Conservation (phyloP, 2,113 vertebrate species). For the Marcusenius ussheri region DNA sequence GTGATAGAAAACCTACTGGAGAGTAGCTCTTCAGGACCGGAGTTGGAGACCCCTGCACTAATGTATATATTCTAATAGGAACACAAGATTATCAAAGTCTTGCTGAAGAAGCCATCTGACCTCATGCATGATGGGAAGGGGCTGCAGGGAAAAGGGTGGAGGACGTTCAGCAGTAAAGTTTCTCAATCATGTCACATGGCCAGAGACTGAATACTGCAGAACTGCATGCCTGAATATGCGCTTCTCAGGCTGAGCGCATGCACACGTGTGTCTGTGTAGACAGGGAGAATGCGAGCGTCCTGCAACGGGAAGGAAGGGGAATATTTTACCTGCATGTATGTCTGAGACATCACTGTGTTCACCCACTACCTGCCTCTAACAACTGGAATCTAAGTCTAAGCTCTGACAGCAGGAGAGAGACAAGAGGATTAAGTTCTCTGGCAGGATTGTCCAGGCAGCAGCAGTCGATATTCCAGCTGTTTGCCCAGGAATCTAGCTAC, state of each 20-base stretch:
- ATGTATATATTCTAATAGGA: background rate
- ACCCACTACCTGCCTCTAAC: background rate
- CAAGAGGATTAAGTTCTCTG: conserved; percentile 1
- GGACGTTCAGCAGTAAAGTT: background rate
- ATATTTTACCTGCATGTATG: background rate
- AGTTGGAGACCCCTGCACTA: no score
- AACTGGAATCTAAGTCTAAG: background rate
- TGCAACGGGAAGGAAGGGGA: background rate
- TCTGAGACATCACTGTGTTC: background rate
- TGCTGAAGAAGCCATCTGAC: background rate
- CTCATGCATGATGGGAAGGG: background rate
- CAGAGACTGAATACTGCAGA: background rate
- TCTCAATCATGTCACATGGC: background rate
- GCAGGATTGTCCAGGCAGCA: background rate
- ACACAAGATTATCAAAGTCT: background rate
- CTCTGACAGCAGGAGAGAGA: background rate
- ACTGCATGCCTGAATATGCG: background rate
- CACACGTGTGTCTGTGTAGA: background rate
- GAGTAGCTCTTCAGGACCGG: no score
- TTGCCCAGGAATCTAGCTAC: conserved; percentile 6
- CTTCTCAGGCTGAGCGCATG: background rate
- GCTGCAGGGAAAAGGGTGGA: background rate
- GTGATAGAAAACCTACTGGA: no score
- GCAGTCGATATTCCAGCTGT: background rate
- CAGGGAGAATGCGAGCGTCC: background rate